Conservation (phyloP, 2,113 vertebrate genomes). For the Oceanites oceanicus region DNA sequence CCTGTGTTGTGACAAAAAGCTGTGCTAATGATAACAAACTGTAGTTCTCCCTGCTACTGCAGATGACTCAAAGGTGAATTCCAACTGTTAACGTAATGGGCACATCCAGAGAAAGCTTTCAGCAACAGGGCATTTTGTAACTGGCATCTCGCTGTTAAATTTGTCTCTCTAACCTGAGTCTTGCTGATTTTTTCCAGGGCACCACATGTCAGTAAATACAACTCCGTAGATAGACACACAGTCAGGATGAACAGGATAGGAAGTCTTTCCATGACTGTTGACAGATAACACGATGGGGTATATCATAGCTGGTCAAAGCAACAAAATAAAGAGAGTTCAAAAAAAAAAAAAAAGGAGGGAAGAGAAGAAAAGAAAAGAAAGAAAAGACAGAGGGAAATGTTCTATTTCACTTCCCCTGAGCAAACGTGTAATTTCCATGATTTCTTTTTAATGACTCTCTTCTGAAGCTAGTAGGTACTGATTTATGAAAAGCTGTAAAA, state of each 20-base stretch:
- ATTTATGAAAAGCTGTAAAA: conserved; percentile 91
- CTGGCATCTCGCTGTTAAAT: not conserved
- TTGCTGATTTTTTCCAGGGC: not conserved
- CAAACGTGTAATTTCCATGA: conserved; percentile 96
- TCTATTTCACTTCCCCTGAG: conserved; percentile 83
- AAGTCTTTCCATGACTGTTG: not conserved
- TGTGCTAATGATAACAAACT: not conserved
- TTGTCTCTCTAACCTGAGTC: not conserved
- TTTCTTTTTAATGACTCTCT: conserved; percentile 96
- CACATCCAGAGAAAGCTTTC: not conserved
- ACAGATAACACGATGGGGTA: not conserved
- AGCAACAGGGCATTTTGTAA: not conserved
- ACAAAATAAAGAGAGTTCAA: not conserved
- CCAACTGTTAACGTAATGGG: conserved; percentile 27
- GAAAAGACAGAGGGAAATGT: conserved; percentile 55
- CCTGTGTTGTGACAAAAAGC: conserved; percentile 7
- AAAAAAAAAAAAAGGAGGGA: not conserved
- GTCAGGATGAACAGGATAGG: not conserved
- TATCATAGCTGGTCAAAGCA: not conserved
- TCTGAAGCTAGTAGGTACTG: conserved; percentile 81
- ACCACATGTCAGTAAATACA: not conserved
- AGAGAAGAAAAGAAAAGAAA: conserved; percentile 34
- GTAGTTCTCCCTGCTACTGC: not conserved
- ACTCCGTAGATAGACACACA: not conserved
- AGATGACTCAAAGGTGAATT: conserved; percentile 31